These are phyloP conservation scores for Brachystomella parvula DNA, from an alignment of 1,140 invertebrate genomes.

Conservation along the genomic window DNA sequence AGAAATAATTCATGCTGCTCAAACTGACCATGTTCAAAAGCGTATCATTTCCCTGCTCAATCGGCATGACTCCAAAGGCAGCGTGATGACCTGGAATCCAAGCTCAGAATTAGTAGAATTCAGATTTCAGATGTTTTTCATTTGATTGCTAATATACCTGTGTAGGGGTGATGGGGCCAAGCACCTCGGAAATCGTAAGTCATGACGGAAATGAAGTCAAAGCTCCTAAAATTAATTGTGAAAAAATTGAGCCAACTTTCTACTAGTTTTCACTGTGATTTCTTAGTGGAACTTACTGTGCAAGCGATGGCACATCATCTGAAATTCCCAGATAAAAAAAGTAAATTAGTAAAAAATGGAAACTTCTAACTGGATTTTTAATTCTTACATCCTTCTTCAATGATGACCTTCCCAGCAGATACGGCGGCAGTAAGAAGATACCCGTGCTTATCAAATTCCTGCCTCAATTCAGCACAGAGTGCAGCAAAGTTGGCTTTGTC, in stretches of 20 bases:
- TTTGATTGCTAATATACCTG: background rate
- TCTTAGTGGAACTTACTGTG: background rate
- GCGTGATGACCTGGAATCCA: constrained; percentile 18
- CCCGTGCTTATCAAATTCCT: constrained; percentile 43
- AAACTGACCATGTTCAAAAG: constrained; percentile 16
- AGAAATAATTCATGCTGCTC: no score
- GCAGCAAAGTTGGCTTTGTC: constrained; percentile 44
- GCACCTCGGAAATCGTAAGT: constrained; percentile 33
- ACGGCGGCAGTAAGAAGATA: constrained; percentile 46
- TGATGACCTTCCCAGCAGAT: constrained; percentile 40
- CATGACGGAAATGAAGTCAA: constrained; percentile 32
- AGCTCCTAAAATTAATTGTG: constrained; percentile 6
- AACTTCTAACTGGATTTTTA: constrained; percentile 18
- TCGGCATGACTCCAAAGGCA: constrained; percentile 13
- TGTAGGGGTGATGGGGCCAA: constrained; percentile 15
- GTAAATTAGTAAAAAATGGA: background rate
- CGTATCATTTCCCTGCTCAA: constrained; percentile 20
- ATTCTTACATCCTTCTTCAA: constrained; percentile 32
- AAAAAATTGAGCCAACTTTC: background rate
- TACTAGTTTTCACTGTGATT: background rate
- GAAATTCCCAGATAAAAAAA: background rate
- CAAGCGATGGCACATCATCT: constrained; percentile 6
- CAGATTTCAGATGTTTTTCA: background rate
- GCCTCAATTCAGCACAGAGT: constrained; percentile 48
- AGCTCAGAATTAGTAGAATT: background rate